Evolutionary conservation across 2,113 vertebrate genomes (phyloP), one percentile per base, ranked within the genome.

Genomic region (Oreochromis aureus): DNA sequence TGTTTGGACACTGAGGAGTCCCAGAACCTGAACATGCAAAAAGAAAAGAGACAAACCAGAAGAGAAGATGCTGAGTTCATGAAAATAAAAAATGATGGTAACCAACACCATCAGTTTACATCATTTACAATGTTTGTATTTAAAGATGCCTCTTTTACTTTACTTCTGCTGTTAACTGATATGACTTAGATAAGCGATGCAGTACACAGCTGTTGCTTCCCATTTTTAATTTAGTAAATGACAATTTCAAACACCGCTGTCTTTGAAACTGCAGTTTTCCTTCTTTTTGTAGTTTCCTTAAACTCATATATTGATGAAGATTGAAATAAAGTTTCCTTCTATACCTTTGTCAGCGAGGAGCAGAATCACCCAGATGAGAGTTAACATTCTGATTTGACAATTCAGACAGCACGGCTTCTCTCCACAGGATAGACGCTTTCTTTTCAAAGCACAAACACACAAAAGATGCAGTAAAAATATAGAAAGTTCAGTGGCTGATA

Each of bases 351-450:
- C 2, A 39, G 27, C 4, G 2, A 73, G 27, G 18, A 89, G 36
- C 19, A 93, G 39, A 58, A 24, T 56, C 11, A 2, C 36, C 83
- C 44, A 89, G 69, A 86, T 66, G 78, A 89, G 81, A 66, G 16
- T 1, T 6, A 69, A 39, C 90, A 91, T 89, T 59, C 10, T 89
- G 41, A 80, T 69, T 56, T 2, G n/a, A 44, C 6, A 8, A 4
- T 54, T 11, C 1, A 39, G 18, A 7, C 39, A 22, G 46, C 41
- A 34, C 0, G 0, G 76, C 61, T 27, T 51, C 54, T 48, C 13
- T 59, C 24, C 32, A 36, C 18, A 27, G 80, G 34, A 76, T 7
- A 22, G 36, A 61, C 10, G 19, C 27, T 41, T 34, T 30, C 6
- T 30, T 18, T 55, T 2, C 44, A 7, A 59, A 6, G n/a, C 6